Conservation (phyloP, 2,113 vertebrate genomes). For the Sapayoa aenigma region DNA sequence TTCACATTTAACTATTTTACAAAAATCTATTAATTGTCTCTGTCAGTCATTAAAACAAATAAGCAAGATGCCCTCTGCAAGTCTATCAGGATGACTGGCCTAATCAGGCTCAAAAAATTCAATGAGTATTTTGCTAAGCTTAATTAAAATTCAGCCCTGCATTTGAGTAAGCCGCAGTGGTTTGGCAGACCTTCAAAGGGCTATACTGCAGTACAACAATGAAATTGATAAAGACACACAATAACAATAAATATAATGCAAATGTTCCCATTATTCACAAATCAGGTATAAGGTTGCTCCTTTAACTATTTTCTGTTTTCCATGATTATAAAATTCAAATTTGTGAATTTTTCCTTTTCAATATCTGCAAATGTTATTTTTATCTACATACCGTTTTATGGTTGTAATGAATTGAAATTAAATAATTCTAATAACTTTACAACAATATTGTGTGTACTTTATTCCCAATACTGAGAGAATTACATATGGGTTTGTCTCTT, state of each 20-base stretch:
- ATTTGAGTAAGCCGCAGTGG: slow-evolving; percentile 72
- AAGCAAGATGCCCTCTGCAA: slow-evolving; percentile 62
- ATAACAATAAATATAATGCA: slow-evolving; percentile 61
- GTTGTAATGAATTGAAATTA: not conserved
- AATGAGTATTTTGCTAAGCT: slow-evolving; percentile 71
- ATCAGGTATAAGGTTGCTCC: slow-evolving; percentile 28
- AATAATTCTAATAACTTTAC: not conserved
- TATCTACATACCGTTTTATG: not conserved
- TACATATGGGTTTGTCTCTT: not conserved
- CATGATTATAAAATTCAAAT: not conserved
- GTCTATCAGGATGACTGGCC: slow-evolving; percentile 61
- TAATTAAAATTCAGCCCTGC: slow-evolving; percentile 77
- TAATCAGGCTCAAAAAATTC: slow-evolving; percentile 72
- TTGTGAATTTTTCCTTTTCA: not conserved
- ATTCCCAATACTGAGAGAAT: not conserved
- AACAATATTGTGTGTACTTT: not conserved
- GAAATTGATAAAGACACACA: slow-evolving; percentile 68
- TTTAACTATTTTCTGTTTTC: slow-evolving; percentile 18
- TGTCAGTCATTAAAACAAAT: slow-evolving; percentile 60
- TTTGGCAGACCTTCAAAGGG: slow-evolving; percentile 79
- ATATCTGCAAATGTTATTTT: not conserved
- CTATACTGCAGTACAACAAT: slow-evolving; percentile 70
- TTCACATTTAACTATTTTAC: slow-evolving; percentile 23
- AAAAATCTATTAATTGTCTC: slow-evolving; percentile 47
- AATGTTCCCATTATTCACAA: slow-evolving; percentile 54